Base-by-base conservation (phyloP, 1,140 invertebrate species). In the Cryptotermes secundus region DNA sequence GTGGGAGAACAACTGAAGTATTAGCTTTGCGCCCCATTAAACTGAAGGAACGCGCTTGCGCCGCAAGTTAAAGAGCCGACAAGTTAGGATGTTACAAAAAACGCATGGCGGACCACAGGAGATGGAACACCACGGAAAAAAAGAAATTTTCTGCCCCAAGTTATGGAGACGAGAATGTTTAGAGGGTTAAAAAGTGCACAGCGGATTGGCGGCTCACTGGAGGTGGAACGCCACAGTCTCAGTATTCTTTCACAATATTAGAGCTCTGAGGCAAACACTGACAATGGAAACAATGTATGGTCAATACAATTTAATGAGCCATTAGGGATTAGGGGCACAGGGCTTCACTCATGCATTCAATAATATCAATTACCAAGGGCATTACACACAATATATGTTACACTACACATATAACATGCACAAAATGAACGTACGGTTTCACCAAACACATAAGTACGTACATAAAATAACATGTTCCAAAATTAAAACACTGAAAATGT, bases 221-320 rank as follows among this genome's bases (percentile, higher is more conserved):
- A 65, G n/a, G n/a, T 65, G 19, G 3, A 14, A 65, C 22, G 19
- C 24, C 53, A 59, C 59, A 65, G 59, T 65, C 12, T n/a, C 19
- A 65, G 26, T n/a, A n/a, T 26, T 65, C 59, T n/a, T 65, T 1
- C 4, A 65, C 59, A n/a, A 65, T n/a, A 65, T 2, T 65, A n/a
- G 7, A 7, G 22, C 59, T n/a, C 59, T n/a, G n/a, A 26, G 59
- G 26, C 26, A 65, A 65, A 65, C 53, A 59, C 4, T n/a, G 26
- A 65, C 59, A 65, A 26, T 65, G 59, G 59, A 65, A 65, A 65
- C 59, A 65, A 65, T 65, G 59, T n/a, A 65, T 65, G 59, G 59
- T 65, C 12, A 12, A 65, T n/a, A 65, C 59, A 65, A n/a, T 19
- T 3, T 59, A 10, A 59, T 19, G 53, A 59, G 53, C 6, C 6